Conservation (phyloP, 2,888 invertebrate genomes). For the Salpingus planirostris region DNA sequence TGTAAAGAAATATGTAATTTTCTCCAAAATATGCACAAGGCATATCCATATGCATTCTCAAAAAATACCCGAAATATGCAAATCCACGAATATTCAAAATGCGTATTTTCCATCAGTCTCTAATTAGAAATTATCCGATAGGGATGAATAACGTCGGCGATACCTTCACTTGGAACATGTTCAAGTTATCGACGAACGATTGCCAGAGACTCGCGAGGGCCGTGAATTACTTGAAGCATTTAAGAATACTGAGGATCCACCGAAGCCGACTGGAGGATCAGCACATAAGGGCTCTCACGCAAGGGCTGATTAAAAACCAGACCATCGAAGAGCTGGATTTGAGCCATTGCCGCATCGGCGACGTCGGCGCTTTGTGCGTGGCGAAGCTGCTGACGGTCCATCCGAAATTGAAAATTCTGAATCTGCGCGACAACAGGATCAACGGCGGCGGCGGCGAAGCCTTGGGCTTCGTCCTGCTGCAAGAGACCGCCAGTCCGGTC, state of each 20-base stretch:
- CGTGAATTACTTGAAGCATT: conserved; percentile 35
- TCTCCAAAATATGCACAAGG: too few relatives aligned
- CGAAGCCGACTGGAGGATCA: conserved; percentile 52
- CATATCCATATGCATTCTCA: neutral
- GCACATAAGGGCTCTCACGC: conserved; percentile 50
- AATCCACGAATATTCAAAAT: neutral
- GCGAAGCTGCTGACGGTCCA: conserved; percentile 49
- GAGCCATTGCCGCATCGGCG: conserved; percentile 55
- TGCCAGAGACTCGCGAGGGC: conserved; percentile 47
- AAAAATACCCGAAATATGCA: too few relatives aligned
- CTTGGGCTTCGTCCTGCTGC: conserved; percentile 33
- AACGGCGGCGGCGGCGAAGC: conserved; percentile 31
- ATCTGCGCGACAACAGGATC: conserved; percentile 42
- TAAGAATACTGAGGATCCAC: conserved; percentile 50
- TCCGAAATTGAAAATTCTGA: conserved; percentile 43
- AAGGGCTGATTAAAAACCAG: conserved; percentile 33
- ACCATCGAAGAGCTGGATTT: conserved; percentile 53
- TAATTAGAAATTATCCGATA: conserved; percentile 7
- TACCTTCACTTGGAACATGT: conserved; percentile 50
- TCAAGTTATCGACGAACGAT: conserved; percentile 52
- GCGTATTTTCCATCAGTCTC: neutral
- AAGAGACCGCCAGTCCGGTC: conserved; percentile 30
- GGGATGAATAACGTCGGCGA: conserved; percentile 45
- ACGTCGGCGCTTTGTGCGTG: conserved; percentile 54
- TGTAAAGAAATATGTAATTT: too few relatives aligned